A percentile compares a stretch with the other conserved stretches of the same genome.
Conservation (phyloP, 2,113 vertebrate genomes). For the Arothron firmamentum region DNA sequence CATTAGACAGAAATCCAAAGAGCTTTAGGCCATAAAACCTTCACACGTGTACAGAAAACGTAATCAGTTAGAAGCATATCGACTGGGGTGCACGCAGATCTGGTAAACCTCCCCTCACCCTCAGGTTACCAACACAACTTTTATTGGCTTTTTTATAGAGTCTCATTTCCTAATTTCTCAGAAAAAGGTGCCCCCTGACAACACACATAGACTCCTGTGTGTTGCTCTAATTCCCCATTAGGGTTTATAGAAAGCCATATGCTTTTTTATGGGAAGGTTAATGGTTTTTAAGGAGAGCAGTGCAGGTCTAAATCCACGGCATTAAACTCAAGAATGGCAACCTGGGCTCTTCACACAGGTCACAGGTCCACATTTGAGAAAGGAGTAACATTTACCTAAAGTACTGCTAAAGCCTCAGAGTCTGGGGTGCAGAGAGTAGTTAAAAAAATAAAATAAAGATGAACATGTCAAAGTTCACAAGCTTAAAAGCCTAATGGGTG, state of each 20-base stretch:
- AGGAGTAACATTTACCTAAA: conserved; percentile 8
- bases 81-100: conserved; percentile 21
- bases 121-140: conserved; percentile 45
- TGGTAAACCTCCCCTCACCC: conserved; percentile 17
- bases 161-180: conserved; percentile 61
- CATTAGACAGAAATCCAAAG: conserved; percentile 14
- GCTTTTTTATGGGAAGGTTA: conserved; percentile 75
- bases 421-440: conserved; percentile 10
- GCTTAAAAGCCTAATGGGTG: conserved; percentile 73
- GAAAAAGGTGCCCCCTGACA: conserved; percentile 45
- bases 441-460: conserved; percentile 12
- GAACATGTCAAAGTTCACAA: conserved; percentile 64
- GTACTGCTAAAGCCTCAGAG: conserved; percentile 3
- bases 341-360: conserved; percentile 38
- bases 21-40: conserved; percentile 22
- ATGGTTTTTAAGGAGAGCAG: conserved; percentile 72
- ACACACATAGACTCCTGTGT: conserved; percentile 51
- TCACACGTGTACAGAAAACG: conserved; percentile 27
- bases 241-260: conserved; percentile 75
- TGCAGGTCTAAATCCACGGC: conserved; percentile 60
- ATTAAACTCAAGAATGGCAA: conserved; percentile 61
- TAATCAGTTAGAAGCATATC: conserved; percentile 37
- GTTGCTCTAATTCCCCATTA: conserved; percentile 61
- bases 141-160: conserved; percentile 61
- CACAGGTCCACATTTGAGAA: conserved; percentile 37